phyloP scores from a whole-genome alignment of 2,888 invertebrate genomes.

The Phalera bucephala region DNA sequence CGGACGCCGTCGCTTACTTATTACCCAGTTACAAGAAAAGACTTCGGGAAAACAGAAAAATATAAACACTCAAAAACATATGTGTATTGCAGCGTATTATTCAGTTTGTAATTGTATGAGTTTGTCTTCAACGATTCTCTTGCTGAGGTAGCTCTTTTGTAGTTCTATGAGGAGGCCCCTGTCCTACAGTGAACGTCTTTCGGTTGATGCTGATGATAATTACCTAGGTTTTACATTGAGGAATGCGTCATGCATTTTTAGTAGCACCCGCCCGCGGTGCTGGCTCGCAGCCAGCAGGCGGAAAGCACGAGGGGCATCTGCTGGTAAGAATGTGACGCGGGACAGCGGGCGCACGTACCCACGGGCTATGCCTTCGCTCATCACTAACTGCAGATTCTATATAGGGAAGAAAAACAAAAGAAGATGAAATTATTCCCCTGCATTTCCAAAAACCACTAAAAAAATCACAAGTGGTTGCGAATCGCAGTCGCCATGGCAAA shows the following conservation, averaged over 20 bases:
- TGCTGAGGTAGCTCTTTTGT: no score
- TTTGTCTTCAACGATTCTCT: no score
- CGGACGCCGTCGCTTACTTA: no score
- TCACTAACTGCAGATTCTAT: conserved; percentile 41
- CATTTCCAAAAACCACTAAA: neutral
- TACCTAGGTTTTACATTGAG: conserved; percentile 29
- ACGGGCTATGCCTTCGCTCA: conserved; percentile 47
- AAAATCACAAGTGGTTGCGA: neutral
- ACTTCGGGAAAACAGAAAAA: no score
- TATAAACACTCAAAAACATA: no score
- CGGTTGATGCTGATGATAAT: neutral
- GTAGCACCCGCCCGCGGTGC: conserved; percentile 54
- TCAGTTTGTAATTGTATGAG: no score
- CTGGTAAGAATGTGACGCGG: conserved; percentile 40
- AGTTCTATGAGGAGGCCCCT: no score
- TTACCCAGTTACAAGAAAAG: no score
- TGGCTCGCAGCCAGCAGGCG: conserved; percentile 44
- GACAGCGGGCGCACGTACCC: conserved; percentile 56
- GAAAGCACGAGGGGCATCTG: conserved; percentile 45
- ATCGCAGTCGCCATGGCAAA: neutral
- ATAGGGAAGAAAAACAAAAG: no score
- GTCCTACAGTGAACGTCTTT: no score
- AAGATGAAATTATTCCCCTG: no score
- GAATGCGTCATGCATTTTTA: conserved; percentile 28
- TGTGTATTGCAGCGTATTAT: no score